A percentile compares a stretch with the other conserved stretches of the same genome.
Conservation (phyloP, 2,888 invertebrate genomes). For the Augochlorella aurata region DNA sequence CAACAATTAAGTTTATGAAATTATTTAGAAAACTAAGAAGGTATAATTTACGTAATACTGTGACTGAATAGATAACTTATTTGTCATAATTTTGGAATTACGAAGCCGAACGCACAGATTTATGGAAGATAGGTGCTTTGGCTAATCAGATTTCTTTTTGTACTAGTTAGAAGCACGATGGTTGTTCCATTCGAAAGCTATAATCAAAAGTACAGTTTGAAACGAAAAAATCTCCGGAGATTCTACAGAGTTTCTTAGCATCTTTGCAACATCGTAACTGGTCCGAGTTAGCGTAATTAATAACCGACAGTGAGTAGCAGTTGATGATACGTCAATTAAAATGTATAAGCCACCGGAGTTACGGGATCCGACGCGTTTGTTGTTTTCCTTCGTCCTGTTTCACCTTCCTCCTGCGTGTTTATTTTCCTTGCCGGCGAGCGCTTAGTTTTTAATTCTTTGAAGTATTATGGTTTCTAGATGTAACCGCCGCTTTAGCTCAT, state of each 20-base stretch:
- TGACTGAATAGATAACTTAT: neutral
- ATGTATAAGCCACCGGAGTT: constrained; percentile 8
- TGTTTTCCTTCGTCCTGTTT: neutral
- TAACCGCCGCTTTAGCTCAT: constrained; percentile 52
- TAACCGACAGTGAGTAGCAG: constrained; percentile 1
- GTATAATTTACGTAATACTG: no score
- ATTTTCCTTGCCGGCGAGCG: constrained; percentile 4
- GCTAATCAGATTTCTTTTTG: constrained; percentile 24
- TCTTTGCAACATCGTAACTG: neutral
- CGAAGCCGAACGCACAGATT: constrained; percentile 29
- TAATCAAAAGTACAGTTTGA: neutral
- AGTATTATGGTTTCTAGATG: constrained; percentile 43
- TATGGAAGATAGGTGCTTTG: constrained; percentile 15
- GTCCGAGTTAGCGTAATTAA: constrained; percentile 25
- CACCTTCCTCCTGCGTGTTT: neutral
- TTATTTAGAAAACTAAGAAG: no score
- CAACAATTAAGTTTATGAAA: no score
- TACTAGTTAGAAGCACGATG: constrained; percentile 1
- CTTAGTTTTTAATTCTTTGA: constrained; percentile 44
- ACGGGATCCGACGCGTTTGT: neutral
- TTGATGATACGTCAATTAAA: constrained; percentile 32
- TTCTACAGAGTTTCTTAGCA: neutral
- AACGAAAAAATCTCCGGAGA: constrained; percentile 6
- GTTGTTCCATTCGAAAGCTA: constrained; percentile 8
- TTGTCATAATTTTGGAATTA: constrained; percentile 32